phyloP scores from a whole-genome alignment of 30 jellyfish, hydroid and myxozoan genomes.

The Morbakka virulenta region DNA sequence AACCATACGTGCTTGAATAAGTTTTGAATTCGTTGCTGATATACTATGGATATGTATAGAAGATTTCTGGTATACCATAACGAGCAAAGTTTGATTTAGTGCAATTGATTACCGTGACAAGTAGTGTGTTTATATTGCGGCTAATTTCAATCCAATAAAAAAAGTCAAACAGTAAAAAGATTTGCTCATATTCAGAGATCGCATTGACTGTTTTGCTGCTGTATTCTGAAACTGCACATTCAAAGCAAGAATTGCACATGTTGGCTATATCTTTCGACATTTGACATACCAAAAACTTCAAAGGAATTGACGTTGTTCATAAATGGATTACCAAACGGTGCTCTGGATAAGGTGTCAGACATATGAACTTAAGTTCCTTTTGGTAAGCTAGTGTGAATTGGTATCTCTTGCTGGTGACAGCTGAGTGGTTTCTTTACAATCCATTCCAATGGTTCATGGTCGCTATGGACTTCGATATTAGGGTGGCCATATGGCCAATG shows the following conservation, averaged over 20 bases:
- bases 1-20: neutral
- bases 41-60: neutral
- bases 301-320: neutral
- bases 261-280: constrained; percentile 8
- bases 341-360: neutral
- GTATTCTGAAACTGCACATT: constrained; percentile 8
- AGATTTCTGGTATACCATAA: neutral
- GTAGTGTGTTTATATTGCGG: neutral
- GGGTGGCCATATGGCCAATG: constrained; percentile 22
- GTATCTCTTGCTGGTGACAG: too few species aligned
- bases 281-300: neutral
- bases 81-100: neutral
- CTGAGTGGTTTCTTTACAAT: constrained; percentile 27
- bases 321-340: neutral
- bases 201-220: constrained; percentile 12
- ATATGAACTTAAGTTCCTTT: neutral
- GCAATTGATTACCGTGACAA: neutral
- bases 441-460: neutral
- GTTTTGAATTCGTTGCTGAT: neutral
- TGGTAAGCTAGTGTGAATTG: too few species aligned
- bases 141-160: neutral
- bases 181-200: too few species aligned
- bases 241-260: constrained; percentile 8
- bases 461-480: constrained; percentile 1
- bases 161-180: neutral